Evolutionary conservation across 2,888 invertebrate genomes (phyloP).

Genomic region (Drosophila eohydei): DNA sequence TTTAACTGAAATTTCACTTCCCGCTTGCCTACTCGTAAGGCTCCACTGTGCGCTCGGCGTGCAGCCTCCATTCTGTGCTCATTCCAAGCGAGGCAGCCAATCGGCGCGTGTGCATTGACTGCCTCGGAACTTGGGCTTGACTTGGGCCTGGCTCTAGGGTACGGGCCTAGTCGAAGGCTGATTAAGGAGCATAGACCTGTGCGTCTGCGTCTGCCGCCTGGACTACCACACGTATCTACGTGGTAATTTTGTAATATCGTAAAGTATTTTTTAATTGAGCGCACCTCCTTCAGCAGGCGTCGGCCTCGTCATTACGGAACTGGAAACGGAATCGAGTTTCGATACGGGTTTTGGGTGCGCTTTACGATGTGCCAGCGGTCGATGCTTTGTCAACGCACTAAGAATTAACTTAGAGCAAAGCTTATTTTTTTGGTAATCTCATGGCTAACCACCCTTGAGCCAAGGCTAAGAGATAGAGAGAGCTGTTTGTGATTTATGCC

Average conservation of each 20-base stretch:
- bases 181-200: slow-evolving; percentile 43
- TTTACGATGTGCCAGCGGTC: slow-evolving; percentile 41
- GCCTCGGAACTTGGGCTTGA: slow-evolving; percentile 18
- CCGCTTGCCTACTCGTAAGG: fast-evolving
- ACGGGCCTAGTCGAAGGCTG: background rate
- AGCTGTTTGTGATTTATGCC: slow-evolving; percentile 68
- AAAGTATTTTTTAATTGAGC: slow-evolving; percentile 82
- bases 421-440: slow-evolving; percentile 18
- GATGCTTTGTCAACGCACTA: slow-evolving; percentile 51
- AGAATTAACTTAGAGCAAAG: background rate
- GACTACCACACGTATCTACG: slow-evolving; percentile 56
- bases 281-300: slow-evolving; percentile 68
- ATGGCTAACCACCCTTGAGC: slow-evolving; percentile 59
- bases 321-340: slow-evolving; percentile 20
- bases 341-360: background rate
- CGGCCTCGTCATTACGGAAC: slow-evolving; percentile 35
- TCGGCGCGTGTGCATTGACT: slow-evolving; percentile 55
- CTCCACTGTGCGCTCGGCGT: slow-evolving; percentile 46
- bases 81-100: slow-evolving; percentile 43
- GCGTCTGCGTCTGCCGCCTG: slow-evolving; percentile 18
- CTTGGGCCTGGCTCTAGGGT: background rate
- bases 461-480: background rate
- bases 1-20: no score
- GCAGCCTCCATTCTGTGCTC: slow-evolving; percentile 38
- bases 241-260: slow-evolving; percentile 82